Percentiles rank a stretch among this genome's conserved stretches.
These are phyloP conservation scores for Thymallus thymallus DNA, from an alignment of 2,113 vertebrate species.

Conservation along the genomic window DNA sequence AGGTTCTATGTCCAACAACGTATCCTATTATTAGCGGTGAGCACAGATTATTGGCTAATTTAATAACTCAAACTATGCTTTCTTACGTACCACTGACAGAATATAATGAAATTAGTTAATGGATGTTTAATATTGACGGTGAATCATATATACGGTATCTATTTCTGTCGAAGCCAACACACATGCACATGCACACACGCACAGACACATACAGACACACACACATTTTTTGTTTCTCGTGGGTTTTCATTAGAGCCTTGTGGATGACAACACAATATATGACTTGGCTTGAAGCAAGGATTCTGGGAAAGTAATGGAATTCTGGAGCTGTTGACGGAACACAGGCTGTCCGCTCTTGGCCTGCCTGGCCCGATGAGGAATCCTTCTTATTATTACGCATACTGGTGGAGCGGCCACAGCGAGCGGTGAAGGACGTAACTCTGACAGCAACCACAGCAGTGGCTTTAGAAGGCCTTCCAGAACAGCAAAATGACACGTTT, in stretches of 20 bases:
- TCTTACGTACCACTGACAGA: slow-evolving; percentile 16
- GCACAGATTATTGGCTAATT: slow-evolving; percentile 19
- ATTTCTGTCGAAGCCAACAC: slow-evolving; percentile 18
- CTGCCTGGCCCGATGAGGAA: slow-evolving; percentile 21
- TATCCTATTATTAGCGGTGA: slow-evolving; percentile 52
- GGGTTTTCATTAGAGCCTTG: slow-evolving; percentile 64
- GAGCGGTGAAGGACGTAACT: no score
- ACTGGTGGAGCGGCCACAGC: background rate
- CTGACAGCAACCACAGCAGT: background rate
- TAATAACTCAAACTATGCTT: slow-evolving; percentile 32
- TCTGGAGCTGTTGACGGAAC: slow-evolving; percentile 75
- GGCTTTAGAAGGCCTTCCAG: background rate
- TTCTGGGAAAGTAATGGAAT: slow-evolving; percentile 74
- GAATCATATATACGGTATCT: slow-evolving; percentile 10
- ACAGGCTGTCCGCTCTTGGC: slow-evolving; percentile 68
- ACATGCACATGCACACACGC: background rate
- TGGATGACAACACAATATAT: slow-evolving; percentile 69
- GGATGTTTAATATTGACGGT: slow-evolving; percentile 10
- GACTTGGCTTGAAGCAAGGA: slow-evolving; percentile 64
- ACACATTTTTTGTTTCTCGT: slow-evolving; percentile 41
- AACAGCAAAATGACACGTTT: background rate
- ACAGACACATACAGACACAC: background rate
- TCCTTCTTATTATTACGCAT: slow-evolving; percentile 1
- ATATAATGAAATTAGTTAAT: slow-evolving; percentile 13
- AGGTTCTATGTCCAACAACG: slow-evolving; percentile 19